Conservation (phyloP, 2,888 invertebrate genomes). For the Odontomyia ornata region DNA sequence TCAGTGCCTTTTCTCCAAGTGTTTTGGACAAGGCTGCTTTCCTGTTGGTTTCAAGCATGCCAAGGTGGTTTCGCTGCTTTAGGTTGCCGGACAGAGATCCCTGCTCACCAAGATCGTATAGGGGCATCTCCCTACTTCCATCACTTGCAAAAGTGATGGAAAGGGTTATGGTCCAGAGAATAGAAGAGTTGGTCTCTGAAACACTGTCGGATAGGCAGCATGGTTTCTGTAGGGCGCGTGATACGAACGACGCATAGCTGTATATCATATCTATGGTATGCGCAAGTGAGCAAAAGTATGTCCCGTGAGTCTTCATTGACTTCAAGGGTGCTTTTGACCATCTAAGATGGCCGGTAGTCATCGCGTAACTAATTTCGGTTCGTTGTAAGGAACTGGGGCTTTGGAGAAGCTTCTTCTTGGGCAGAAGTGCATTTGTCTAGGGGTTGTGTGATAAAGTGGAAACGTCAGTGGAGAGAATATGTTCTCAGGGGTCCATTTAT, state of each 20-base stretch:
- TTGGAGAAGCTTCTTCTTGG: constrained; percentile 18
- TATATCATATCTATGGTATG: background rate
- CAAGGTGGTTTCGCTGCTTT: background rate
- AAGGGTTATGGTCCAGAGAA: background rate
- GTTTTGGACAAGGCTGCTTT: background rate
- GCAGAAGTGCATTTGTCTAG: background rate
- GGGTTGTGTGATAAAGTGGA: background rate
- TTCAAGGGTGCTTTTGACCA: background rate
- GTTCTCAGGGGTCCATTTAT: constrained; percentile 25
- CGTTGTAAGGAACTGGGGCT: background rate
- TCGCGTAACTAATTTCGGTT: background rate
- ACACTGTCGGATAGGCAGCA: background rate
- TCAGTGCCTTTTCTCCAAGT: too few relatives aligned
- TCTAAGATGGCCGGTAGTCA: background rate
- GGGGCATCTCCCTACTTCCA: background rate
- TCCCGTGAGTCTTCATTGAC: background rate
- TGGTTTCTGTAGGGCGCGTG: background rate
- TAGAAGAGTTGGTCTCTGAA: background rate
- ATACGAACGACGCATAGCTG: background rate
- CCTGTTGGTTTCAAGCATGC: background rate
- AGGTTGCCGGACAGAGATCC: background rate
- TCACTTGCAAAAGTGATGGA: background rate
- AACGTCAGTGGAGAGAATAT: background rate
- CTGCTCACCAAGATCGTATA: background rate
- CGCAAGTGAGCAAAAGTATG: background rate